Conservation (phyloP, 1,140 invertebrate species). For the Chrysomallon squamiferum region DNA sequence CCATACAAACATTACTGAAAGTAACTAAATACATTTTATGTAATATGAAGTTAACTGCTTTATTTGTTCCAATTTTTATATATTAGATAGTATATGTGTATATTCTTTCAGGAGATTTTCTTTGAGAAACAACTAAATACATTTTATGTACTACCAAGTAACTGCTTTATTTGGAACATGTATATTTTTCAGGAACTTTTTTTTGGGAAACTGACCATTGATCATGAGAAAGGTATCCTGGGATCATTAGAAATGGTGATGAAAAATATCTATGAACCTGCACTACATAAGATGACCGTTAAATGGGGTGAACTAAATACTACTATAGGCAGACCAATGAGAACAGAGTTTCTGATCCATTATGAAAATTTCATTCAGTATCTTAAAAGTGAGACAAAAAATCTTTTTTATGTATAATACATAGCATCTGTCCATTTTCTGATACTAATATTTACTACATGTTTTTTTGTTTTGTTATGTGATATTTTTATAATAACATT, state of each 20-base stretch:
- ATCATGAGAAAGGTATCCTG: slow-evolving; percentile 25
- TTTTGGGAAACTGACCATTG: not conserved
- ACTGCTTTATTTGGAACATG: not conserved
- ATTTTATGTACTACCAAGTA: too few species aligned
- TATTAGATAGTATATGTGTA: not conserved
- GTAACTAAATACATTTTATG: not conserved
- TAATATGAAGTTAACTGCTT: not conserved
- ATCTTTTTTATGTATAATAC: not conserved
- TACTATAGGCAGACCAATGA: slow-evolving; percentile 31
- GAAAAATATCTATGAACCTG: slow-evolving; percentile 32
- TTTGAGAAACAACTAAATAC: too few species aligned
- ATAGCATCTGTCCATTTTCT: too few species aligned
- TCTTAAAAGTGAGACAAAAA: slow-evolving; percentile 34
- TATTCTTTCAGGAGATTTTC: not conserved
- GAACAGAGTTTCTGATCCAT: slow-evolving; percentile 35
- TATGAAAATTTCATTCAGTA: slow-evolving; percentile 38
- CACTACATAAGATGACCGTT: slow-evolving; percentile 21
- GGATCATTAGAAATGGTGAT: slow-evolving; percentile 34
- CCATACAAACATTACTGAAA: too few species aligned
- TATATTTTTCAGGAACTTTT: not conserved
- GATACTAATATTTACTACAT: not conserved
- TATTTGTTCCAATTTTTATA: not conserved
- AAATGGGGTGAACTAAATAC: slow-evolving; percentile 34
- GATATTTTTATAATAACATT: not conserved
- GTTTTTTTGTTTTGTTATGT: not conserved